A percentile compares a stretch with the other conserved stretches of the same genome.
Conservation (phyloP, 2,797 vertebrate species). For the Peromyscus melanophrys region DNA sequence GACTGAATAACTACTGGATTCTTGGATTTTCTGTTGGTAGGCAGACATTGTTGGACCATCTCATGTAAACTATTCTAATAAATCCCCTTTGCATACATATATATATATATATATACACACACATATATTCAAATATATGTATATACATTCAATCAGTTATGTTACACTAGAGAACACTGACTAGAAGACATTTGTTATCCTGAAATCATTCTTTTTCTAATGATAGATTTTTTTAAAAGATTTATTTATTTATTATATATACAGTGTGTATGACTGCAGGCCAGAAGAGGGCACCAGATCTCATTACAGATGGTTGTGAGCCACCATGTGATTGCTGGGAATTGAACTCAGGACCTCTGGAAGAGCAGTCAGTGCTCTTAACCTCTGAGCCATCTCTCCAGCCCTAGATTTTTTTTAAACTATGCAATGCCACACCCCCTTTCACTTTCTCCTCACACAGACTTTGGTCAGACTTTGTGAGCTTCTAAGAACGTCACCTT, state of each 20-base stretch:
- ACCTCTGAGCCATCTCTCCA: too few species aligned
- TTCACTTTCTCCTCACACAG: background rate
- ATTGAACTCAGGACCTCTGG: too few species aligned
- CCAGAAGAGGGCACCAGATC: too few species aligned
- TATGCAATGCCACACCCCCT: background rate
- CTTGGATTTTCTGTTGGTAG: background rate
- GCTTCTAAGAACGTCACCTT: background rate
- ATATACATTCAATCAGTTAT: background rate
- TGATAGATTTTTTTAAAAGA: background rate
- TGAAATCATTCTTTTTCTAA: background rate
- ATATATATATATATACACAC: background rate
- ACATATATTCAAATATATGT: background rate
- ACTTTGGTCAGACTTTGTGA: background rate
- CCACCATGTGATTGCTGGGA: too few species aligned
- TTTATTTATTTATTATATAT: too few species aligned
- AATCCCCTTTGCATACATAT: background rate
- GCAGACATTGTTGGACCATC: background rate
- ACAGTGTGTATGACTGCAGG: too few species aligned
- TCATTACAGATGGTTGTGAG: too few species aligned
- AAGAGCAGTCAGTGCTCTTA: too few species aligned
- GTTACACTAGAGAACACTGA: background rate
- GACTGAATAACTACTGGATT: background rate
- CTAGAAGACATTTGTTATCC: background rate
- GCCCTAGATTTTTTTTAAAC: too few species aligned
- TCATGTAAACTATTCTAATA: background rate